Conservation (phyloP, 35 echinoderm and acorn worm genomes). For the Apostichopus parvimensis region DNA sequence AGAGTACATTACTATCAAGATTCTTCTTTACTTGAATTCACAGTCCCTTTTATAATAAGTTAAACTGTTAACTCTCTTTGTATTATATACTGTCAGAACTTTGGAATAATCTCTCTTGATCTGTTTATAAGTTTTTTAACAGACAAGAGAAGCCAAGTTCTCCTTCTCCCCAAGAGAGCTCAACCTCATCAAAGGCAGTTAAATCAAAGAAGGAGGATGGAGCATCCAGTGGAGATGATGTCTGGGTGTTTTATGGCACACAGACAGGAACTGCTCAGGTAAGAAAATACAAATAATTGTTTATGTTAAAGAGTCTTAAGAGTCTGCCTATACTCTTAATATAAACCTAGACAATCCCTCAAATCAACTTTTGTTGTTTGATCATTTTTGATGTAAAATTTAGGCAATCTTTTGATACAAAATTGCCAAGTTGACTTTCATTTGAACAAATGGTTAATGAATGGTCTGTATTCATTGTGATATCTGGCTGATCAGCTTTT, state of each 20-base stretch:
- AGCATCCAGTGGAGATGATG: background rate
- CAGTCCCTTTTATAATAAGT: too few relatives aligned
- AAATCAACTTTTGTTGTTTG: background rate
- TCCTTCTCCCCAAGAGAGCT: background rate
- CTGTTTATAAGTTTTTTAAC: background rate
- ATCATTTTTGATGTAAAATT: too few relatives aligned
- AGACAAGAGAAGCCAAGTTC: background rate
- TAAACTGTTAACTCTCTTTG: too few relatives aligned
- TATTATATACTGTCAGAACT: too few relatives aligned
- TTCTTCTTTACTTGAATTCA: too few relatives aligned
- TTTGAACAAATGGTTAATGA: too few relatives aligned
- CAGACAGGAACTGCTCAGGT: constrained; percentile 25
- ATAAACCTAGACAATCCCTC: background rate
- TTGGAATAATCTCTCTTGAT: too few relatives aligned
- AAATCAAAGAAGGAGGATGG: background rate
- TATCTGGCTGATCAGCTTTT: background rate
- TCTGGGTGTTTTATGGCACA: constrained; percentile 36
- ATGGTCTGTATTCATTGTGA: too few relatives aligned
- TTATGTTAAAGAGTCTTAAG: too few relatives aligned
- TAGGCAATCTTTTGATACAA: too few relatives aligned
- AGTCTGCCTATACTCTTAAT: background rate
- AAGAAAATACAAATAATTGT: background rate
- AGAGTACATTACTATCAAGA: too few relatives aligned
- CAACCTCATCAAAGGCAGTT: background rate
- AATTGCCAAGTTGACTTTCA: too few relatives aligned